Evolutionary conservation across 2,888 invertebrate species (phyloP).

Genomic region (Adelognathus sp.): DNA sequence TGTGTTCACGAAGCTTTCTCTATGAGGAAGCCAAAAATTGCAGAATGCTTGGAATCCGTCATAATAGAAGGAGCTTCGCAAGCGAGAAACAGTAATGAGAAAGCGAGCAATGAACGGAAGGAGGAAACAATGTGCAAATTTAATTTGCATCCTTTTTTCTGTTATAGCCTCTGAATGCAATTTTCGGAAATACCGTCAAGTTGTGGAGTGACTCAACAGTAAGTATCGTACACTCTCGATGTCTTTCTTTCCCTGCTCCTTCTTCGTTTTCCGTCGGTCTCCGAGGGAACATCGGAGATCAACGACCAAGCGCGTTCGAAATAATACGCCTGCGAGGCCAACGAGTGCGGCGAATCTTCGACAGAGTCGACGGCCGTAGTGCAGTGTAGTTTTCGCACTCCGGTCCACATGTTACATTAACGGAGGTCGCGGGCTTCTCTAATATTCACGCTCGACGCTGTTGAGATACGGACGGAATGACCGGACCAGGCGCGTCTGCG

Average conservation of each 20-base stretch:
- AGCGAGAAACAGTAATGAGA: no score
- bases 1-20: no score
- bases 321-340: constrained; percentile 3
- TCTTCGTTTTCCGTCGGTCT: background rate
- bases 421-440: constrained; percentile 14
- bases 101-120: no score
- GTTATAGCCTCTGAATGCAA: no score
- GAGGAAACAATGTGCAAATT: no score
- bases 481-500: background rate
- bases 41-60: no score
- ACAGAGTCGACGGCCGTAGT: background rate
- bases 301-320: constrained; percentile 3
- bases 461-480: constrained; percentile 36
- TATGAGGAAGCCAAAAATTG: no score
- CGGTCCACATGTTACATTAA: background rate
- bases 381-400: background rate
- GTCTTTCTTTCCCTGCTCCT: background rate
- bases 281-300: constrained; percentile 6
- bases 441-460: constrained; percentile 34
- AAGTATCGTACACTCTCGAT: no score
- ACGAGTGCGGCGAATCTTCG: background rate
- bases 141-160: no score
- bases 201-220: no score
- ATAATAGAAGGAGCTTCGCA: no score
- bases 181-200: no score